These are phyloP conservation scores for Calameuta filiformis DNA, from an alignment of 2,888 invertebrate species.

Conservation along the genomic window DNA sequence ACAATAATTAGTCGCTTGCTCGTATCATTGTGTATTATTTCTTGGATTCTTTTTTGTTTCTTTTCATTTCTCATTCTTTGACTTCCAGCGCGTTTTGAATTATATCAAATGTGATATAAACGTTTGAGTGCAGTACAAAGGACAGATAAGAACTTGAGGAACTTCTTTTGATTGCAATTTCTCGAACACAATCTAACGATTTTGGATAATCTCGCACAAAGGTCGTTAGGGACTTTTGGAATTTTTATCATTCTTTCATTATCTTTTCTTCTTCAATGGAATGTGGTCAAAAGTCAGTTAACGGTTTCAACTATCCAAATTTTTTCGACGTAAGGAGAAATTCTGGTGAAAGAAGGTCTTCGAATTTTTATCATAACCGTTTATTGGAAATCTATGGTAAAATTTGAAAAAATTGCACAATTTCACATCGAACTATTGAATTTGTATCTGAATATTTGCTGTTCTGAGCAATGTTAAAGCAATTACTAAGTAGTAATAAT, in stretches of 20 bases:
- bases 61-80: background rate
- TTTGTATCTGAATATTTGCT: background rate
- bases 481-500: background rate
- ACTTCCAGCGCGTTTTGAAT: background rate
- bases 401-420: background rate
- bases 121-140: background rate
- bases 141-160: background rate
- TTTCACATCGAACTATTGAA: background rate
- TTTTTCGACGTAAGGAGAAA: background rate
- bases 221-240: background rate
- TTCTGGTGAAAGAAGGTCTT: background rate
- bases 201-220: background rate
- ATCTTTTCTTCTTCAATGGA: background rate
- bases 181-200: background rate
- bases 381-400: background rate
- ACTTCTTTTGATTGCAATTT: background rate
- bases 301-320: background rate
- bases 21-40: background rate
- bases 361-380: background rate
- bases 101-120: background rate
- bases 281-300: background rate
- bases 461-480: background rate
- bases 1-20: conserved; percentile 22
- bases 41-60: background rate
- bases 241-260: background rate